Evolutionary conservation across 2,888 invertebrate genomes (phyloP), one percentile per base, ranked within the genome.

Genomic region (Drosophila pegasa): DNA sequence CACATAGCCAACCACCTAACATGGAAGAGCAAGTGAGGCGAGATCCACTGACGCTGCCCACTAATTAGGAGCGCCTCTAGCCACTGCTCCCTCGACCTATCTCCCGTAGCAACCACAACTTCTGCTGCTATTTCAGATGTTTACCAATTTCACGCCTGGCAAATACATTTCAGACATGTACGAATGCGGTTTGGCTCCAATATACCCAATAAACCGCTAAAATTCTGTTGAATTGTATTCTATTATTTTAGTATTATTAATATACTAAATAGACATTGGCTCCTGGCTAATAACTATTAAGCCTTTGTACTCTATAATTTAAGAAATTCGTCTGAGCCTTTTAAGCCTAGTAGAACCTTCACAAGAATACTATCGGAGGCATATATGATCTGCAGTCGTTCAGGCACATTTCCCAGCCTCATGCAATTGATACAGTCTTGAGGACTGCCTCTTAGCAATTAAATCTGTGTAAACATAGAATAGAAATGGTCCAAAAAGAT

Each of bases 71-170:
- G 38, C 37, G 51, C 69, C n/a, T n/a, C 54, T 55, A 18, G 37
- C 27, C 22, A 20, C 16, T 22, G 25, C 8, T 22, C 12, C 6
- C 35, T 20, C 1, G 3, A 37, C n/a, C 29, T 12, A 9, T 25
- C 50, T 35, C n/a, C 16, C 4, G 1, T 33, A 16, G 14, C 38
- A 12, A 31, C n/a, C 27, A 29, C 12, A 45, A 29, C 16, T 27
- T 18, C 16, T 25, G 29, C 18, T 31, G 25, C 18, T 48, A 31
- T 31, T 25, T 22, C 16, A 41, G 43, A 51, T 76, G 55, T 60
- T 65, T 50, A 64, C 62, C 89, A 66, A 74, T 78, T 87, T 88
- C 74, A 74, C 75, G 65, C 78, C 71, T 70, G 47, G 47, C 73
- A 61, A 67, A 80, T 83, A 72, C 61, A 69, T 78, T 85, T 69